A percentile compares a stretch with the other conserved stretches of the same genome.
Evolutionary conservation across 2,797 vertebrate species (phyloP).

Genomic region (Babyrousa celebensis): DNA sequence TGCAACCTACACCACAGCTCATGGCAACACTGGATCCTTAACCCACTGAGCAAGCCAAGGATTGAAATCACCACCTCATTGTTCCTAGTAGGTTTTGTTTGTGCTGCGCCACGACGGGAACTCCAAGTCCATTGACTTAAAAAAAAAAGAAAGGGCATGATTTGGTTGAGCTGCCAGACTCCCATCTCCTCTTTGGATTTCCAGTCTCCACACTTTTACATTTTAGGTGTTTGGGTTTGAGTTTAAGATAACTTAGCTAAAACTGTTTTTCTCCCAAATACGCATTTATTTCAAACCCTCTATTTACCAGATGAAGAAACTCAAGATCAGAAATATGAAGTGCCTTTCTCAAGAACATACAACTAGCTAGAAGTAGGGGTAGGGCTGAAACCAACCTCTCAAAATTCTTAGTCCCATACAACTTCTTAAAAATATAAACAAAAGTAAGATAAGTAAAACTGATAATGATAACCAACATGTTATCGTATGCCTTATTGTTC

Average conservation of each 20-base stretch:
- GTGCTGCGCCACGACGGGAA: too few relatives aligned
- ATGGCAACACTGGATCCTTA: too few relatives aligned
- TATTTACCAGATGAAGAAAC: neutral
- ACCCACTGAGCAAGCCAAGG: too few relatives aligned
- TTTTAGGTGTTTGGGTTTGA: neutral
- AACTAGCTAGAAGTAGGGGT: neutral
- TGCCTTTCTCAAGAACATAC: neutral
- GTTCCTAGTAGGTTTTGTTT: too few relatives aligned
- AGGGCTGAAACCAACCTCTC: neutral
- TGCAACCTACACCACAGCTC: too few relatives aligned
- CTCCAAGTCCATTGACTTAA: too few relatives aligned
- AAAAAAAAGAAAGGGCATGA: too few relatives aligned
- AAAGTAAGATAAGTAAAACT: neutral
- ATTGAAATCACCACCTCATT: too few relatives aligned
- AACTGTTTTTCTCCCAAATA: neutral
- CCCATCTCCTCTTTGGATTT: neutral
- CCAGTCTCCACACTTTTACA: neutral
- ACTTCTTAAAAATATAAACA: neutral
- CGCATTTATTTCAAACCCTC: neutral
- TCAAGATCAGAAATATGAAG: slow-evolving; percentile 2
- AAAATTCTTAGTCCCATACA: neutral
- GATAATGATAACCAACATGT: neutral
- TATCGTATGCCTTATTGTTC: too few relatives aligned
- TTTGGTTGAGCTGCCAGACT: neutral
- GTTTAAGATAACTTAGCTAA: slow-evolving; percentile 13